A percentile compares a stretch with the other conserved stretches of the same genome.
Conservation (phyloP, 2,113 vertebrate species). For the Bufo bufo region DNA sequence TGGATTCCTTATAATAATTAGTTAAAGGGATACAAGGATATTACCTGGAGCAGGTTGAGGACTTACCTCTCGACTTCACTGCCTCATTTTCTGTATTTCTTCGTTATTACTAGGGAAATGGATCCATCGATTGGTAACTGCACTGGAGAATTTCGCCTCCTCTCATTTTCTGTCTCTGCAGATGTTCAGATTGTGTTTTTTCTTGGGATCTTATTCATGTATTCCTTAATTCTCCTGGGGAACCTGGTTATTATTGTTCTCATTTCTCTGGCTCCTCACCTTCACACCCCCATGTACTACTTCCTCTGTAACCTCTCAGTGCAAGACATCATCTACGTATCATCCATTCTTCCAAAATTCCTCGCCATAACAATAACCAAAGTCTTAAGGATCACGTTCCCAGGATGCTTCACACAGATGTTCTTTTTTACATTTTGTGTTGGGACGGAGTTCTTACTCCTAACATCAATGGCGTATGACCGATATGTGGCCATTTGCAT, state of each 20-base stretch:
- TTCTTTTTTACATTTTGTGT: slow-evolving; percentile 27
- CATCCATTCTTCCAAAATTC: slow-evolving; percentile 26
- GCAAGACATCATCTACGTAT: slow-evolving; percentile 40
- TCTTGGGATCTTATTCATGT: slow-evolving; percentile 55
- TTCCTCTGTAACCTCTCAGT: slow-evolving; percentile 40
- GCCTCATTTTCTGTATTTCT: background rate
- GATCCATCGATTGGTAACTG: background rate
- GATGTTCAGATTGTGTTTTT: slow-evolving; percentile 58
- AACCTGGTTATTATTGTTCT: slow-evolving; percentile 57
- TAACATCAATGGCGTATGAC: slow-evolving; percentile 40
- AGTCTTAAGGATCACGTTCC: background rate
- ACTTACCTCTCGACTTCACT: too few species aligned
- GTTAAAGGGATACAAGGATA: too few species aligned
- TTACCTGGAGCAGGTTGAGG: too few species aligned
- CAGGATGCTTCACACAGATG: slow-evolving; percentile 22
- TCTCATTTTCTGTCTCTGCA: slow-evolving; percentile 58
- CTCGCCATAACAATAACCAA: background rate
- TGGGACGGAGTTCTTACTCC: slow-evolving; percentile 21
- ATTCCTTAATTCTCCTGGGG: slow-evolving; percentile 52
- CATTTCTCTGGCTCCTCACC: slow-evolving; percentile 37
- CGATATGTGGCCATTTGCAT: slow-evolving; percentile 39
- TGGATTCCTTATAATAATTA: too few species aligned
- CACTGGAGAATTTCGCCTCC: slow-evolving; percentile 58
- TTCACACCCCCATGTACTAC: slow-evolving; percentile 57
- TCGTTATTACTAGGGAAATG: background rate